phyloP scores from a whole-genome alignment of 2,888 invertebrate genomes.

The Pristionchus entomophagus region DNA sequence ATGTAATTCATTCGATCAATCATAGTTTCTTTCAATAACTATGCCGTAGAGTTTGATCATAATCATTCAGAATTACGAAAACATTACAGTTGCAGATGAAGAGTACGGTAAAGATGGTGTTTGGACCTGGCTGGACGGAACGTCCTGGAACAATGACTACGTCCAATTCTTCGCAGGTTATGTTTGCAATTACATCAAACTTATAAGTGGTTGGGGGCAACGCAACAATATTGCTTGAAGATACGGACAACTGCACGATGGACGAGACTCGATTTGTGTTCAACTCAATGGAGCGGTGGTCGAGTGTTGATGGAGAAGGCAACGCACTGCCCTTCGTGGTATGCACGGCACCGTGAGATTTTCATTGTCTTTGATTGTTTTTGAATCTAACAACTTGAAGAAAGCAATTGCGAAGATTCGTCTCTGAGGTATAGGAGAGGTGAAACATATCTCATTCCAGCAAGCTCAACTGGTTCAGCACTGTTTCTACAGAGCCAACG shows the following conservation, averaged over 20 bases:
- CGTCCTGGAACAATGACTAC: background rate
- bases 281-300: background rate
- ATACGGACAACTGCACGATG: background rate
- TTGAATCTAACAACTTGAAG: too few relatives aligned
- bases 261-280: background rate
- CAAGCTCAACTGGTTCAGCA: background rate
- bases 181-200: background rate
- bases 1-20: background rate
- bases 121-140: slow-evolving; percentile 9
- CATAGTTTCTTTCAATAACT: too few relatives aligned
- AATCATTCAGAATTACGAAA: background rate
- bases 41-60: too few relatives aligned
- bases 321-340: background rate
- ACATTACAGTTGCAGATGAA: background rate
- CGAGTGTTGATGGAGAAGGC: background rate
- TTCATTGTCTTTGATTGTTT: background rate
- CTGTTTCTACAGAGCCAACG: background rate
- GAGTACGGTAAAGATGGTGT: background rate
- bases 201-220: too few relatives aligned
- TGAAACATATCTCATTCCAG: background rate
- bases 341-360: background rate
- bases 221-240: background rate
- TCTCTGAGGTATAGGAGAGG: background rate
- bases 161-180: background rate
- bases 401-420: too few relatives aligned